A percentile compares a stretch with the other conserved stretches of the same genome.
Evolutionary conservation across 2,113 vertebrate species (phyloP).

Genomic region (Fregata magnificens): DNA sequence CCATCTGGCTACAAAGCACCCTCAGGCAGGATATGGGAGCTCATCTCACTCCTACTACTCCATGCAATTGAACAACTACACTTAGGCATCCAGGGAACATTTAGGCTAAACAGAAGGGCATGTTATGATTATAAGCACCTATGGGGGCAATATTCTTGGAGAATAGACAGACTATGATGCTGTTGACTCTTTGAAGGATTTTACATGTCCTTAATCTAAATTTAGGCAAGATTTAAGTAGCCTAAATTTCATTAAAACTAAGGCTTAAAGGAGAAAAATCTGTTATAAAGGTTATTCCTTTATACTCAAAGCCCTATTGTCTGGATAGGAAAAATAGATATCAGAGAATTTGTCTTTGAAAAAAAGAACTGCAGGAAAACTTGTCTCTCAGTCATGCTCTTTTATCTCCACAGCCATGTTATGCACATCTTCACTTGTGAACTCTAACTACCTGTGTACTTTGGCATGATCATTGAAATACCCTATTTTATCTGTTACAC

Average conservation of each 20-base stretch:
- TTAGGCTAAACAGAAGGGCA: background rate
- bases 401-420: background rate
- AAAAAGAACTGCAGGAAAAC: background rate
- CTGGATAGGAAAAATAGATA: background rate
- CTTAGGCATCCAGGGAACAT: background rate
- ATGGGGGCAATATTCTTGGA: accelerated
- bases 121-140: background rate
- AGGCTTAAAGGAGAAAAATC: background rate
- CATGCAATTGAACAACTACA: background rate
- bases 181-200: background rate
- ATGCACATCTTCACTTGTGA: background rate
- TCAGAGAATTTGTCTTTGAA: background rate
- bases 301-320: background rate
- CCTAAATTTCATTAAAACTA: background rate
- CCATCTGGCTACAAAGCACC: background rate
- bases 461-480: background rate
- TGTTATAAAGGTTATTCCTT: background rate
- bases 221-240: background rate
- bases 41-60: background rate
- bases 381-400: background rate
- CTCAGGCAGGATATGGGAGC: background rate
- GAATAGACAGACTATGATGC: background rate
- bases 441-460: background rate
- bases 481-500: background rate
- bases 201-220: background rate